These are phyloP conservation scores for Ectemnius continuus DNA, from an alignment of 2,888 invertebrate species.

Conservation along the genomic window DNA sequence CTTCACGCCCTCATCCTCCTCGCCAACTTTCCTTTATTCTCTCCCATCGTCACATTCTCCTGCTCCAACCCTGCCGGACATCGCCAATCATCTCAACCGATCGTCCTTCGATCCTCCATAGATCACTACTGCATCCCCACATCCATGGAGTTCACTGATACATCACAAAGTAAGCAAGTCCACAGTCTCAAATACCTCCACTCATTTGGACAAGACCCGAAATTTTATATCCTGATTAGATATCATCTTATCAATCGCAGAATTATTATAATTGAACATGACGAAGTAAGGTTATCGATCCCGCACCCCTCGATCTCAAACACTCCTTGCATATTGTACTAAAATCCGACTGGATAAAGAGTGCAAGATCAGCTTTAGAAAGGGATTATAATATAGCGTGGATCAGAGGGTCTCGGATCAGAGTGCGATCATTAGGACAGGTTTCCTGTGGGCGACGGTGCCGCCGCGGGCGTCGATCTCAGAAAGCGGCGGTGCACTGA, in stretches of 20 bases:
- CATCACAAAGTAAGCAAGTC: too few species aligned
- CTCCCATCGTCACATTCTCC: slow-evolving; percentile 28
- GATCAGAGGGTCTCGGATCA: not conserved
- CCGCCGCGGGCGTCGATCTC: slow-evolving; percentile 39
- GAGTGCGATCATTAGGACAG: not conserved
- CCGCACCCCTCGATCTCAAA: too few species aligned
- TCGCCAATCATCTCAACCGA: not conserved
- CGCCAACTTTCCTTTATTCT: slow-evolving; percentile 30
- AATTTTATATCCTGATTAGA: too few species aligned
- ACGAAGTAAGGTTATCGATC: too few species aligned
- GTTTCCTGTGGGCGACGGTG: slow-evolving; percentile 24
- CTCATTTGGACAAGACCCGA: too few species aligned
- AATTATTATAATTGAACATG: too few species aligned
- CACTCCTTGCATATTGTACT: too few species aligned
- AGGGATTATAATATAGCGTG: not conserved
- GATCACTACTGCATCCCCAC: not conserved
- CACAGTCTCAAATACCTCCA: too few species aligned
- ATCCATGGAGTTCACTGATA: too few species aligned
- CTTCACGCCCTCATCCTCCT: slow-evolving; percentile 21
- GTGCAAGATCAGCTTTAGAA: too few species aligned
- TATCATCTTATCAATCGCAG: too few species aligned
- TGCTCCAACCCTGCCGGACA: not conserved
- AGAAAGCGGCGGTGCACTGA: not conserved
- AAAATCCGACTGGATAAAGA: too few species aligned
- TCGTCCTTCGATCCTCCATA: not conserved